Conservation (phyloP, 2,113 vertebrate genomes). For the Trematomus loennbergii region DNA sequence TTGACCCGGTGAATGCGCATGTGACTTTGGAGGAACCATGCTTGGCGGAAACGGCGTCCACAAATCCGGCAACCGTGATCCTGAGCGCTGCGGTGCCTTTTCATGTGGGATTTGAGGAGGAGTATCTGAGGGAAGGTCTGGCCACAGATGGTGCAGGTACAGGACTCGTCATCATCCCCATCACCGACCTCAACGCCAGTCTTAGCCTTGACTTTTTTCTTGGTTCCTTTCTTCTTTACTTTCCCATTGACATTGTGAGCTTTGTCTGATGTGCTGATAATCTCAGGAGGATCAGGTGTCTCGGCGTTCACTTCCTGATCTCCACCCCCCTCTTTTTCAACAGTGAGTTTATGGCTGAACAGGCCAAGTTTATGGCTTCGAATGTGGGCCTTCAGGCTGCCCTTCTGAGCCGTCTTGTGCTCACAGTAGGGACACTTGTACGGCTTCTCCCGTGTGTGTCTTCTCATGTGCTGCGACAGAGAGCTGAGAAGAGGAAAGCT, state of each 20-base stretch:
- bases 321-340: constrained; percentile 79
- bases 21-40: constrained; percentile 98
- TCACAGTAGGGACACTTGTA: constrained; percentile 98
- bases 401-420: constrained; percentile 97
- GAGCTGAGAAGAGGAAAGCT: constrained; percentile 97
- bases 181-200: constrained; percentile 54
- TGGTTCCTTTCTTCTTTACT: constrained; percentile 76
- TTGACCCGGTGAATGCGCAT: constrained; percentile 95
- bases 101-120: constrained; percentile 97
- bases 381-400: constrained; percentile 95
- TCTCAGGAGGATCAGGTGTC: constrained; percentile 84
- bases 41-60: constrained; percentile 95
- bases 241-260: constrained; percentile 86
- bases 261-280: constrained; percentile 86
- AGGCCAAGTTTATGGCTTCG: constrained; percentile 94
- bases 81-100: constrained; percentile 91
- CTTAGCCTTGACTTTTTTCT: constrained; percentile 72
- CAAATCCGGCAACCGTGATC: constrained; percentile 97
- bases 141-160: constrained; percentile 91
- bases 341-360: constrained; percentile 83
- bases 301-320: constrained; percentile 81
- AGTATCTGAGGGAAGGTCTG: constrained; percentile 94
- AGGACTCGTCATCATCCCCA: constrained; percentile 82
- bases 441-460: constrained; percentile 96
- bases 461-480: constrained; percentile 96